These are phyloP conservation scores for Epinephelus lanceolatus DNA, from an alignment of 2,113 vertebrate species.

Conservation along the genomic window DNA sequence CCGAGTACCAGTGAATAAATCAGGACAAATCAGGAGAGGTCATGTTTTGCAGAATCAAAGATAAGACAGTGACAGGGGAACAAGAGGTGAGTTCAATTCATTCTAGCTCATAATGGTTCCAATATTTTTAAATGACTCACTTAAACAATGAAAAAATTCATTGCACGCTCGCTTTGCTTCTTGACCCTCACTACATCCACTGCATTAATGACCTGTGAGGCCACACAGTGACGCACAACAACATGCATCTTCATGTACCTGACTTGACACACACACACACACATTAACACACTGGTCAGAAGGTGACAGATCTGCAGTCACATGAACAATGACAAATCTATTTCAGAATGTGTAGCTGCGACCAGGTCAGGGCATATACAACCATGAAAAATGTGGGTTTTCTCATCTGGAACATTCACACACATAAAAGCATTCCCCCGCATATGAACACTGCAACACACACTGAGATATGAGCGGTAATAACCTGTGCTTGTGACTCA, in stretches of 20 bases:
- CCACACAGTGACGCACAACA: neutral
- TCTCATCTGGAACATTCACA: conserved; percentile 32
- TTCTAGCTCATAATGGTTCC: neutral
- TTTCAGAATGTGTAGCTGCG: neutral
- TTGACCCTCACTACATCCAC: neutral
- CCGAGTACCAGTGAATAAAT: neutral
- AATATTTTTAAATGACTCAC: neutral
- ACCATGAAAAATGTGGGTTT: conserved; percentile 4
- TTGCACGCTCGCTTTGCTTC: neutral
- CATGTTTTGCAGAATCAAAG: neutral
- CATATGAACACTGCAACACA: conserved; percentile 2
- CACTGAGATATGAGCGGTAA: conserved; percentile 19
- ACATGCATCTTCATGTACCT: neutral
- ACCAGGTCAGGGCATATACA: neutral
- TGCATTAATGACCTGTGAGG: neutral
- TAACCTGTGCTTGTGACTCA: conserved; percentile 47
- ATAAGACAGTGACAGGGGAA: neutral
- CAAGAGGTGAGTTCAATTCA: neutral
- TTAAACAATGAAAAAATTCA: neutral
- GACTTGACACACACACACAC: neutral
- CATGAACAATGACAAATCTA: neutral
- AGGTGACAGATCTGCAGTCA: neutral
- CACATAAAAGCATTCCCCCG: conserved; percentile 17
- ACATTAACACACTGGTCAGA: neutral
- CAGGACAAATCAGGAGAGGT: neutral